Evolutionary conservation across 2,888 invertebrate genomes (phyloP), one percentile per base, ranked within the genome.

Genomic region (Tupiocoris notatus): DNA sequence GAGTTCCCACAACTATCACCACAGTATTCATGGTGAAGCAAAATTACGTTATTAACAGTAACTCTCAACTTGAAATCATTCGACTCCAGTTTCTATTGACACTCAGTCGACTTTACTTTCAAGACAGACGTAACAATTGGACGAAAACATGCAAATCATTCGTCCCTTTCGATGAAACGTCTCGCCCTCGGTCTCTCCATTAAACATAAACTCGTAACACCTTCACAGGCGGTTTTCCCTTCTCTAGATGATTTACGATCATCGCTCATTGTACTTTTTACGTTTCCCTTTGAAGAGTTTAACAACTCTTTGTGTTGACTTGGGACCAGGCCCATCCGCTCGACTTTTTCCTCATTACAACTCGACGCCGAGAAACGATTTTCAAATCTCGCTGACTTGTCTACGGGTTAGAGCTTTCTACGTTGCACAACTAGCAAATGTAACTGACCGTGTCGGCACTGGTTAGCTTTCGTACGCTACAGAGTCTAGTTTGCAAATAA

Each of bases 371-470:
- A n/a, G n/a, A n/a, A 39, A 39, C 39, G 39, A 12, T 3, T 3
- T 12, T 12, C 39, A 39, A 39, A 39, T 39, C 39, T 39, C 39
- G 12, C 12, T 39, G 6, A 39, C 39, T 39, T 12, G 6, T 39
- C 6, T 39, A 7, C 39, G 3, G 39, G 3, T 39, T 39, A 12
- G n/a, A n/a, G 39, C 39, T 39, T 65, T 65, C 39, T 65, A 65
- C 24, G 25, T 65, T 65, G 25, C 64, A 24, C 64, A 65, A 65
- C 17, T 39, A 25, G 65, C 65, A 65, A 39, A 65, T 65, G 39
- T 39, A 65, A 24, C 39, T 24, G 65, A 24, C 65, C 65, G 64
- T 65, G 65, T 65, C 39, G 39, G 39, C 12, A n/a, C 39, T 7
- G 39, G 12, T 39, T 39, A 12, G 12, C 6, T 12, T 39, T 39